These are phyloP conservation scores for Hesperophylax magnus DNA, from an alignment of 1,140 invertebrate species.

Conservation along the genomic window DNA sequence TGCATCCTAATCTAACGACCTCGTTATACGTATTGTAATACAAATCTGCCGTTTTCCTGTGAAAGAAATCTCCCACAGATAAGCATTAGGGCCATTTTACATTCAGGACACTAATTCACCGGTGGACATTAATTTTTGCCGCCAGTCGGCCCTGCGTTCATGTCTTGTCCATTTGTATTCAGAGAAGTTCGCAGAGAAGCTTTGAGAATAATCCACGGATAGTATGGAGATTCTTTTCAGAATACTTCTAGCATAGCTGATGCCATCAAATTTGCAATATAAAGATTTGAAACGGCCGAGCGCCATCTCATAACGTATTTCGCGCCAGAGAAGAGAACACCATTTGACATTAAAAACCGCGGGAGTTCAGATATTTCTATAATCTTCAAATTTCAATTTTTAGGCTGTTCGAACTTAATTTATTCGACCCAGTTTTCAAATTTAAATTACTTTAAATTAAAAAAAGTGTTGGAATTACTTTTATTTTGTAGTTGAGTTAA, in stretches of 20 bases:
- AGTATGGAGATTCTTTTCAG: neutral
- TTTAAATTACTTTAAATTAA: too few species aligned
- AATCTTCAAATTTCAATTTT: neutral
- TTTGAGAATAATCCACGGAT: neutral
- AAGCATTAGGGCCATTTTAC: too few species aligned
- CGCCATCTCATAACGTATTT: neutral
- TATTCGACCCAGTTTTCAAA: neutral
- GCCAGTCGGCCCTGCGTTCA: neutral
- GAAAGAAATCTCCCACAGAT: too few species aligned
- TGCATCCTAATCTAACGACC: too few species aligned
- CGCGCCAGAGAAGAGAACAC: neutral
- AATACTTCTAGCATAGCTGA: slow-evolving; percentile 4
- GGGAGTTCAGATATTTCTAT: neutral
- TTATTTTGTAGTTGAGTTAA: too few species aligned
- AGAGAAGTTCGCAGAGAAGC: neutral
- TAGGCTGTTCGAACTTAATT: neutral
- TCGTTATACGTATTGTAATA: too few species aligned
- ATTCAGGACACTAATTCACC: too few species aligned
- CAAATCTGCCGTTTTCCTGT: too few species aligned
- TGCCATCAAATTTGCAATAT: slow-evolving; percentile 24
- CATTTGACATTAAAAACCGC: slow-evolving; percentile 3
- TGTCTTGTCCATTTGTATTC: slow-evolving; percentile 21
- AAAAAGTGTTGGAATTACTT: too few species aligned
- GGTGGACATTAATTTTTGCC: neutral
- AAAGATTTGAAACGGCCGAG: slow-evolving; percentile 11